phyloP scores from a whole-genome alignment of 2,797 vertebrate genomes.

The Cynopterus sphinx region DNA sequence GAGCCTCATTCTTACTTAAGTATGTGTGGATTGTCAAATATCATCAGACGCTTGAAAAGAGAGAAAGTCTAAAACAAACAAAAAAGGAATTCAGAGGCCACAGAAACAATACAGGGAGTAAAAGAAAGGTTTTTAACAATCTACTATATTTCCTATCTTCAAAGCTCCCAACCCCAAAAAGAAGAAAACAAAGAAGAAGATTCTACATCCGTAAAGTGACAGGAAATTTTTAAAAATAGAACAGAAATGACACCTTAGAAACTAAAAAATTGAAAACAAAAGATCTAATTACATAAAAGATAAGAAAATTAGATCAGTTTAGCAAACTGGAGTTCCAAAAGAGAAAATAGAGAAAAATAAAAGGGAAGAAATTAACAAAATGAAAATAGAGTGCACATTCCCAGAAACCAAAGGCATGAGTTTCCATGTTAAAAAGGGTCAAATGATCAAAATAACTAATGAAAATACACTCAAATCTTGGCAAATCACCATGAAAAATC shows the following conservation, averaged over 20 bases:
- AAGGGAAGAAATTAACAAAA: background rate
- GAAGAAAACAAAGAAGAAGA: background rate
- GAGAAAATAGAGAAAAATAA: background rate
- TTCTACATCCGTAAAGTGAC: background rate
- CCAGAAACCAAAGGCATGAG: background rate
- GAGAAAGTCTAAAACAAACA: background rate
- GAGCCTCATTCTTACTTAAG: background rate
- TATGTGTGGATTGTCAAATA: background rate
- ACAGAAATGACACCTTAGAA: background rate
- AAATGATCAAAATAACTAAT: background rate
- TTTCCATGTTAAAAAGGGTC: background rate
- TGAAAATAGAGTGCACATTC: background rate
- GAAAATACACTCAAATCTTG: background rate
- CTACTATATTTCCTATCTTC: background rate
- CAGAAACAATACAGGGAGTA: background rate
- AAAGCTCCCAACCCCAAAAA: background rate
- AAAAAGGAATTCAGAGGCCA: background rate
- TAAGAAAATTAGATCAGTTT: background rate
- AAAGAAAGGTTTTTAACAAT: background rate
- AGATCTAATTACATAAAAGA: background rate
- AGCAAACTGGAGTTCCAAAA: background rate
- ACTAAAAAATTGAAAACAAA: background rate
- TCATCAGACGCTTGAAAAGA: background rate
- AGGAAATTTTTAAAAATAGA: background rate
- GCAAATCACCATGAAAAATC: background rate